phyloP scores from a whole-genome alignment of 1,140 invertebrate genomes.

The Drosophila sp. region DNA sequence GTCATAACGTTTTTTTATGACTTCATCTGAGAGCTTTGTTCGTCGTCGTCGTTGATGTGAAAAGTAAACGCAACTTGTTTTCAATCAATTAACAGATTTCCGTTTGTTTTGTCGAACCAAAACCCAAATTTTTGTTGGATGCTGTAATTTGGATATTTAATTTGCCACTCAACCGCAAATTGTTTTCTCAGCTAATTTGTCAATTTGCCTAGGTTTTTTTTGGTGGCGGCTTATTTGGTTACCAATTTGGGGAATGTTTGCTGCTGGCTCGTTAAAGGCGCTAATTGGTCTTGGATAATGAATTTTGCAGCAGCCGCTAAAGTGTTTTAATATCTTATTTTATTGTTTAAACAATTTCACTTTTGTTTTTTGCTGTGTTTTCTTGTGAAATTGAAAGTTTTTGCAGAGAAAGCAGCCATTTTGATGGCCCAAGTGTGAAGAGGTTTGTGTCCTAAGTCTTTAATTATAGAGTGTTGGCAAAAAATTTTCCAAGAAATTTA shows the following conservation, averaged over 20 bases:
- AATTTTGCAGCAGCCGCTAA: conserved; percentile 23
- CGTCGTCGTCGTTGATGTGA: conserved; percentile 6
- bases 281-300: conserved; percentile 53
- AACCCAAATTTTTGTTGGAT: conserved; percentile 21
- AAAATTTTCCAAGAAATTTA: conserved; percentile 60
- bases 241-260: conserved; percentile 33
- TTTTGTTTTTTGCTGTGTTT: conserved; percentile 6
- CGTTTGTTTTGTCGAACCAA: conserved; percentile 14
- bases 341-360: conserved; percentile 56
- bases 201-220: conserved; percentile 67
- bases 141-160: conserved; percentile 65
- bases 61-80: conserved; percentile 55
- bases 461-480: conserved; percentile 31
- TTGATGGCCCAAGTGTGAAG: neutral
- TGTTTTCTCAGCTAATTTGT: conserved; percentile 71
- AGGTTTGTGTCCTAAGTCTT: conserved; percentile 61
- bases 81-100: conserved; percentile 66
- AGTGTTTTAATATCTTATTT: conserved; percentile 72
- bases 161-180: conserved; percentile 64
- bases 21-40: conserved; percentile 71
- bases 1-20: conserved; percentile 78
- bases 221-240: conserved; percentile 25
- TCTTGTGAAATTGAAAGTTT: conserved; percentile 17
- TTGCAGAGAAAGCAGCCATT: conserved; percentile 2
- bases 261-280: conserved; percentile 47